Base-by-base conservation (phyloP, 1,140 invertebrate genomes). In the Drosophila nannoptera region DNA sequence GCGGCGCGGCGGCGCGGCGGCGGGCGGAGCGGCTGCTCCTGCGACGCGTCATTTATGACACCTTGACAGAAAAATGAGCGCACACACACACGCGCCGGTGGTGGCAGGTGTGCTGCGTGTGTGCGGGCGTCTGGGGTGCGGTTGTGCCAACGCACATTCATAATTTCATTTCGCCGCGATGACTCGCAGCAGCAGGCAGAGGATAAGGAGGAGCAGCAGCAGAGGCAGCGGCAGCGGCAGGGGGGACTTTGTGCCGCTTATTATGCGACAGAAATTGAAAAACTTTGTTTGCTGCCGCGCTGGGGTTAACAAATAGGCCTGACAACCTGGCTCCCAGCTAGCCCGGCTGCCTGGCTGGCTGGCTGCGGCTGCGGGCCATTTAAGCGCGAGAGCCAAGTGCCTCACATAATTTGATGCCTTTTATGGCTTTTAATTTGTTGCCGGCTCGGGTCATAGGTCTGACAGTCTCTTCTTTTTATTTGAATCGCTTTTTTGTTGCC, bases 201-300 rank as follows among this genome's bases (percentile, higher is more conserved):
- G 22, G 22, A 22, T 22, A 22, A 22, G 22, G 22, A 22, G 1
- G 22, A 22, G 22, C 22, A 22, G 22, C 46, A 35, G 54, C n/a
- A 8, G 48, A 5, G 7, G 8, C 7, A n/a, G n/a, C 12, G 3
- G 16, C 6, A 7, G 11, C 4, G 1, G 42, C 14, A 33, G 5
- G 12, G 22, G 33, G 8, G 70, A 56, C 66, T 73, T 69, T 80
- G 81, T 77, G 81, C 56, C 76, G 65, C 80, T 81, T 86, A 84
- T 84, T 84, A 84, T 84, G 81, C 81, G 77, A 77, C 81, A 86
- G 81, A 84, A 84, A 84, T 84, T 84, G 81, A 84, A 84, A 84
- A 84, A 84, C 81, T 84, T 84, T 84, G 81, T 84, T 84, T 84
- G 81, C 77, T 73, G 67, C 69, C 81, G 66, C 73, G 81, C 69